These are phyloP conservation scores for Euthynnus affinis DNA, from an alignment of 2,797 vertebrate species.

Conservation along the genomic window DNA sequence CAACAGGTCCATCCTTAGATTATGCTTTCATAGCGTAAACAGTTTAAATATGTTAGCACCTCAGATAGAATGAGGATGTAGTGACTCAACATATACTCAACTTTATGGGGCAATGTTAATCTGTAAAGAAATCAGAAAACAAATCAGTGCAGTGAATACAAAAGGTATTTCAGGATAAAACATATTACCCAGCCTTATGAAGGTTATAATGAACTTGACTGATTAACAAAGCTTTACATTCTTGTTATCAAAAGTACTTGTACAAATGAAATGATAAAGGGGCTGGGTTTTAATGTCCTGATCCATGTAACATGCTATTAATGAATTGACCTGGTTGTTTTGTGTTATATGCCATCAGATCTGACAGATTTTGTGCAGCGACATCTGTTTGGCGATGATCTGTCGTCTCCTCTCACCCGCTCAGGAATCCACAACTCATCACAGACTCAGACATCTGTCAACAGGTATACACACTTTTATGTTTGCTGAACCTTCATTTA, in stretches of 20 bases:
- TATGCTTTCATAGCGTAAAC: not conserved
- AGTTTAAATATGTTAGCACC: not conserved
- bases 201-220: not conserved
- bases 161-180: not conserved
- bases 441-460: constrained; percentile 51
- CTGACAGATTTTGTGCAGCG: constrained; percentile 83
- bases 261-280: no score
- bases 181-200: not conserved
- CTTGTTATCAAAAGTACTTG: not conserved
- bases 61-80: not conserved
- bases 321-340: not conserved
- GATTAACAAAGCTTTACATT: not conserved
- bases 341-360: constrained; percentile 65
- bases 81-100: not conserved
- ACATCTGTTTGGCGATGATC: constrained; percentile 73
- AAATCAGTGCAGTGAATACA: not conserved
- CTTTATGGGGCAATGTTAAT: not conserved
- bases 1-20: constrained; percentile 53
- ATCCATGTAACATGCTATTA: not conserved
- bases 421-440: constrained; percentile 75
- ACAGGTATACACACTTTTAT: constrained; percentile 65
- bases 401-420: constrained; percentile 71
- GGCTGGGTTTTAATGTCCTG: not conserved
- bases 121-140: not conserved
- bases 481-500: not conserved